These are phyloP conservation scores for Dryomyza anilis DNA, from an alignment of 2,888 invertebrate genomes.

Conservation along the genomic window DNA sequence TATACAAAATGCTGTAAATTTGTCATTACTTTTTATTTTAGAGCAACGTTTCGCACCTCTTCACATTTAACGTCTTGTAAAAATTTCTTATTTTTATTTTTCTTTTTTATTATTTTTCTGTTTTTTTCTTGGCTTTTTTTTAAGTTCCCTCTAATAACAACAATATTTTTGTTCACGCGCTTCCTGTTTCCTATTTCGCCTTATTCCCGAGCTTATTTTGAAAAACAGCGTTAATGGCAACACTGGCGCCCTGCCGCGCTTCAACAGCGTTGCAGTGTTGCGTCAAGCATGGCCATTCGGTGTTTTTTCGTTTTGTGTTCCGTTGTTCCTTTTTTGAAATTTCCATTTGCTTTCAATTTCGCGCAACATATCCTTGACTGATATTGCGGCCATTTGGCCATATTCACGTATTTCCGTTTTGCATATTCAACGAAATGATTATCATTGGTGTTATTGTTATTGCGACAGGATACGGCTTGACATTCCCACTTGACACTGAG, in stretches of 20 bases:
- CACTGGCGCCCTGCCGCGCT: no score
- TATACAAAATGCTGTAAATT: background rate
- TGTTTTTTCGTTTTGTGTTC: background rate
- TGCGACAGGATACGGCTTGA: conserved; percentile 1
- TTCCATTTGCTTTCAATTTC: conserved; percentile 19
- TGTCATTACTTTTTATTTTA: background rate
- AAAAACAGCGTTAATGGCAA: background rate
- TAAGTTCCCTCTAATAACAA: no score
- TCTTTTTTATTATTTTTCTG: no score
- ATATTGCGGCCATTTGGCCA: conserved; percentile 16
- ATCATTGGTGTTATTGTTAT: conserved; percentile 12
- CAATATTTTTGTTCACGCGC: no score
- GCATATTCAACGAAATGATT: conserved; percentile 18
- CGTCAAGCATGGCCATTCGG: background rate
- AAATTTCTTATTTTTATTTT: no score
- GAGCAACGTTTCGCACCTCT: no score
- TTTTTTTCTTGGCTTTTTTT: no score
- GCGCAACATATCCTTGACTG: conserved; percentile 18
- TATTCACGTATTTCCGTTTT: conserved; percentile 18
- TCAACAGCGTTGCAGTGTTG: background rate
- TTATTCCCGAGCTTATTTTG: no score
- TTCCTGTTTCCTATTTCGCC: no score
- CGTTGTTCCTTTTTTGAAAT: background rate
- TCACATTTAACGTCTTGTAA: no score
- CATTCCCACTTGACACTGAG: no score